Percentiles rank a stretch among this genome's conserved stretches.
These are phyloP conservation scores for Electrona antarctica DNA, from an alignment of 2,113 vertebrate genomes.

Conservation along the genomic window DNA sequence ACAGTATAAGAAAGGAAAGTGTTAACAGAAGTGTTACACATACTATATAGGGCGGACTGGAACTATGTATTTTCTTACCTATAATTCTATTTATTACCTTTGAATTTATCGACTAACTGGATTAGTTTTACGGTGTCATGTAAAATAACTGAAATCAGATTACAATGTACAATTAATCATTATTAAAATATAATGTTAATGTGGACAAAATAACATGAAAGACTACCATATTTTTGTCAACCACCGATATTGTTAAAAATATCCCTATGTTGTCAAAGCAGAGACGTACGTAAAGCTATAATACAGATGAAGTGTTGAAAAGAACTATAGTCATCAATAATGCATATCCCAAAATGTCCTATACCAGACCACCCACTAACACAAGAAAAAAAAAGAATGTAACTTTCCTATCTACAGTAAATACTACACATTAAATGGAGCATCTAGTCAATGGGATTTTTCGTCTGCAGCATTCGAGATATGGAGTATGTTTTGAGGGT, in stretches of 20 bases:
- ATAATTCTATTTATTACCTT: too few relatives aligned
- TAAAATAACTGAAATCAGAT: not conserved
- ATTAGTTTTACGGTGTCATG: not conserved
- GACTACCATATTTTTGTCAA: not conserved
- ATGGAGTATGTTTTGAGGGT: conserved; percentile 7
- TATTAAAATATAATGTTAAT: not conserved
- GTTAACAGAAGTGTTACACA: not conserved
- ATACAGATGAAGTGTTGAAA: conserved; percentile 3
- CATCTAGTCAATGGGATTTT: not conserved
- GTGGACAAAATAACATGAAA: not conserved
- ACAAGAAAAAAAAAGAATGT: conserved; percentile 11
- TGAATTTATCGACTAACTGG: too few relatives aligned
- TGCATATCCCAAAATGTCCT: not conserved
- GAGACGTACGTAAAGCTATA: not conserved
- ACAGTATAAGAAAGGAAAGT: not conserved
- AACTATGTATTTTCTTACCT: too few relatives aligned
- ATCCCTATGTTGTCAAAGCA: not conserved
- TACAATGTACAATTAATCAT: not conserved
- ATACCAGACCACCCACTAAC: not conserved
- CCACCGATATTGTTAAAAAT: not conserved
- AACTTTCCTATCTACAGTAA: conserved; percentile 9
- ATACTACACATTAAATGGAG: not conserved
- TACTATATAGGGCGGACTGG: too few relatives aligned
- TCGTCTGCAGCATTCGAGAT: conserved; percentile 5
- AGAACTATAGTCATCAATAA: conserved; percentile 7